Evolutionary conservation across 1,140 invertebrate species (phyloP).

Genomic region (Ladona fulva): DNA sequence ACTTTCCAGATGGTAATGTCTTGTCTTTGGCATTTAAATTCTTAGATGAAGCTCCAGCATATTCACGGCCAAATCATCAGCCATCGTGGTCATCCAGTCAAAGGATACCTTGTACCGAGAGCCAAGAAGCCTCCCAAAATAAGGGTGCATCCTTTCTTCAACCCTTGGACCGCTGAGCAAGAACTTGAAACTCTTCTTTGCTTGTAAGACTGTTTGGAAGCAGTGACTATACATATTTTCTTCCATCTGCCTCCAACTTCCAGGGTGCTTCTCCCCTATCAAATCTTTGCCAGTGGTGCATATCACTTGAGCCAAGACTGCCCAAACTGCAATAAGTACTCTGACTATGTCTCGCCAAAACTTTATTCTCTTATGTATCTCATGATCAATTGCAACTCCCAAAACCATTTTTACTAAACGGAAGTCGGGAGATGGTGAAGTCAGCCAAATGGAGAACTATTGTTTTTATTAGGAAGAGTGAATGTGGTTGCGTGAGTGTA

Average conservation of each 20-base stretch:
- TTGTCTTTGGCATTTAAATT: too few species aligned
- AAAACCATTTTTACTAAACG: too few species aligned
- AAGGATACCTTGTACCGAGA: not conserved
- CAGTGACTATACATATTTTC: not conserved
- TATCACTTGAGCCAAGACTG: not conserved
- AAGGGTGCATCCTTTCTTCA: not conserved
- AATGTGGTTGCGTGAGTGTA: not conserved
- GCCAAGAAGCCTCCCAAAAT: not conserved
- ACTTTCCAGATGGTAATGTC: too few species aligned
- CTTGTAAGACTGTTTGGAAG: not conserved
- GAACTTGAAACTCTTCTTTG: not conserved
- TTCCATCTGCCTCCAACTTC: not conserved
- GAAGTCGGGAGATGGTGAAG: not conserved
- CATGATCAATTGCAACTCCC: too few species aligned
- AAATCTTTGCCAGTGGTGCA: not conserved
- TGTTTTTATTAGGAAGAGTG: not conserved
- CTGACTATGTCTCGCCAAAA: too few species aligned
- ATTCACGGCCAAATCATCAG: not conserved
- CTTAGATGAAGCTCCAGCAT: not conserved
- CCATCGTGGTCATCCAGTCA: not conserved
- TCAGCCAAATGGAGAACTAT: not conserved
- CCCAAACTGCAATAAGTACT: conserved; percentile 9
- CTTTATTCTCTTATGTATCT: too few species aligned
- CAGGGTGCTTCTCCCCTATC: not conserved
- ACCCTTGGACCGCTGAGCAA: conserved; percentile 1